A percentile compares a stretch with the other conserved stretches of the same genome.
These are phyloP conservation scores for Drosophila pectinifera DNA, from an alignment of 1,140 invertebrate genomes.

Conservation along the genomic window DNA sequence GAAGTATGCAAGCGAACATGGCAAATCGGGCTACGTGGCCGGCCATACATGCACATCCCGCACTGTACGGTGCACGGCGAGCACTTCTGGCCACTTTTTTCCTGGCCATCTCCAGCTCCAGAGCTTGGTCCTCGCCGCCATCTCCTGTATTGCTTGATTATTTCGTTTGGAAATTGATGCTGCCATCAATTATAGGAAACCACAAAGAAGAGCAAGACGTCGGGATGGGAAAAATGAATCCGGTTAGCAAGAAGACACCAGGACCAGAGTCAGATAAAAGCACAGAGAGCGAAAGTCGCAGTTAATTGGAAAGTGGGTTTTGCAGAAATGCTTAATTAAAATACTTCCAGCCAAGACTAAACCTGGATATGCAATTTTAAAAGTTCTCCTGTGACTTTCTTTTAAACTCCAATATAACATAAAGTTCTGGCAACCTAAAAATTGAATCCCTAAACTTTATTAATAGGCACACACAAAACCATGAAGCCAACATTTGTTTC, in stretches of 20 bases:
- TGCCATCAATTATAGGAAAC: conserved; percentile 74
- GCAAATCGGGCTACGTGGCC: conserved; percentile 39
- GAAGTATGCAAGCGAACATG: conserved; percentile 63
- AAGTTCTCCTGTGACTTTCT: neutral
- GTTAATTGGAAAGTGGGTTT: conserved; percentile 9
- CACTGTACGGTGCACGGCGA: conserved; percentile 17
- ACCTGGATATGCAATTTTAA: neutral
- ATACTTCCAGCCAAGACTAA: neutral
- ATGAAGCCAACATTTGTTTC: neutral
- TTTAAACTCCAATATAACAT: neutral
- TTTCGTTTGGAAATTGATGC: conserved; percentile 79
- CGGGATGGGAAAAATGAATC: conserved; percentile 49
- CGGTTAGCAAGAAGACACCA: conserved; percentile 43
- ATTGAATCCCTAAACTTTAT: neutral
- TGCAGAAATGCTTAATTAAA: conserved; percentile 5
- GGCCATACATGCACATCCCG: conserved; percentile 26
- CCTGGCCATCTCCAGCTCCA: conserved; percentile 11
- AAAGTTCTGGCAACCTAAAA: neutral
- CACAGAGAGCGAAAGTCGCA: conserved; percentile 19
- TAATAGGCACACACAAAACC: neutral
- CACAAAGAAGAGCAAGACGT: conserved; percentile 37
- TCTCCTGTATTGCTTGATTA: conserved; percentile 65
- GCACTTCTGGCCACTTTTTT: conserved; percentile 26
- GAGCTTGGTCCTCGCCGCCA: neutral
- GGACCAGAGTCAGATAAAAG: conserved; percentile 1